Percentiles rank a stretch among this genome's conserved stretches.
phyloP scores from a whole-genome alignment of 2,888 invertebrate genomes.

The Amaurobius ferox region DNA sequence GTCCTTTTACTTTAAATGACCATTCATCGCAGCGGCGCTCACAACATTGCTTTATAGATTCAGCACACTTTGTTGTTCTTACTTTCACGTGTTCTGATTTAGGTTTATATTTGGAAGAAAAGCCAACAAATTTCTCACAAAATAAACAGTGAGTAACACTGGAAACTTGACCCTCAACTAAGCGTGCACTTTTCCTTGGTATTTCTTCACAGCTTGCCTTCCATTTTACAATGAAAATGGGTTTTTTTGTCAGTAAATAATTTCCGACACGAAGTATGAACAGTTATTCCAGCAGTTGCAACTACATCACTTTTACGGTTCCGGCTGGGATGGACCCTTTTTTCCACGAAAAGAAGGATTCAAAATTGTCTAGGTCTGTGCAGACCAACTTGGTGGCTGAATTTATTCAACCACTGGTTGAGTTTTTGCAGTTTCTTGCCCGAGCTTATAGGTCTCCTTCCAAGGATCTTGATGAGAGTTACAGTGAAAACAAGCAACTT shows the following conservation, averaged over 20 bases:
- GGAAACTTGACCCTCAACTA: slow-evolving; percentile 9
- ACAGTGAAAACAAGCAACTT: too few species aligned
- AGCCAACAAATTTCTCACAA: slow-evolving; percentile 17
- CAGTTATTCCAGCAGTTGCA: slow-evolving; percentile 23
- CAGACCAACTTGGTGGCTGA: too few species aligned
- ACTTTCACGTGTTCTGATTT: slow-evolving; percentile 28
- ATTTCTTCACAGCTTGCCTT: slow-evolving; percentile 1
- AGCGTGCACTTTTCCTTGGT: background rate
- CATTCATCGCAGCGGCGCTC: slow-evolving; percentile 20
- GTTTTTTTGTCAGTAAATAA: slow-evolving; percentile 7
- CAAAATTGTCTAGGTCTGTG: too few species aligned
- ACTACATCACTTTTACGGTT: slow-evolving; percentile 5
- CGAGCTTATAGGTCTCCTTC: too few species aligned
- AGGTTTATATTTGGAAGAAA: slow-evolving; percentile 14
- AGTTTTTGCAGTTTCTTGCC: too few species aligned
- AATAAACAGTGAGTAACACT: slow-evolving; percentile 17
- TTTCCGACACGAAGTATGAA: slow-evolving; percentile 11
- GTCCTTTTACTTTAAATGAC: slow-evolving; percentile 6
- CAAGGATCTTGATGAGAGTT: too few species aligned
- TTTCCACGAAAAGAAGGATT: too few species aligned
- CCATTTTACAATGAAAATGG: background rate
- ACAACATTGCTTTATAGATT: slow-evolving; percentile 17
- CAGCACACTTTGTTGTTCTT: background rate
- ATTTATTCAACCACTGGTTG: too few species aligned
- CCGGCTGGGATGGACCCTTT: too few species aligned